A percentile compares a stretch with the other conserved stretches of the same genome.
Evolutionary conservation across 2,888 invertebrate species (phyloP).

Genomic region (Microctonus hyperodae): DNA sequence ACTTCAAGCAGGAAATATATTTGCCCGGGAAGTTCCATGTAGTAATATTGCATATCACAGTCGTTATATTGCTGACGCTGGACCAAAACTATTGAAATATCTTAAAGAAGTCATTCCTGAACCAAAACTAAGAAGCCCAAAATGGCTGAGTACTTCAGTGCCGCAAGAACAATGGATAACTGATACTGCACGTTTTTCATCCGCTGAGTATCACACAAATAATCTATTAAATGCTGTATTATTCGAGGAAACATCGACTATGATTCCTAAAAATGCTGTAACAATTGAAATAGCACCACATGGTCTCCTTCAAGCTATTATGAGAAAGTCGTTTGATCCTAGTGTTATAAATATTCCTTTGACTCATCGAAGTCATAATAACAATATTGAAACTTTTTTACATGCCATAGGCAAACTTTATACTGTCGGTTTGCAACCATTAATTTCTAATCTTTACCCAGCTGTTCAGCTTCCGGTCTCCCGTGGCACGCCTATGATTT

Average conservation of each 20-base stretch:
- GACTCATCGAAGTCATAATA: conserved; percentile 74
- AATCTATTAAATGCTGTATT: conserved; percentile 75
- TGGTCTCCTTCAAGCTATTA: conserved; percentile 85
- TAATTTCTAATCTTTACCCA: conserved; percentile 80
- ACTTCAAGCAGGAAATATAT: conserved; percentile 75
- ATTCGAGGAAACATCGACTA: conserved; percentile 82
- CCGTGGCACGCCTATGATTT: conserved; percentile 83
- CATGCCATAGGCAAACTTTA: conserved; percentile 76
- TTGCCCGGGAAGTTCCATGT: conserved; percentile 84
- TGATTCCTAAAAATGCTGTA: conserved; percentile 83
- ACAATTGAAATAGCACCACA: conserved; percentile 92
- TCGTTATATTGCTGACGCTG: conserved; percentile 77
- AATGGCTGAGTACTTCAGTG: conserved; percentile 89
- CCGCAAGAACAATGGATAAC: conserved; percentile 76
- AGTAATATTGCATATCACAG: conserved; percentile 92
- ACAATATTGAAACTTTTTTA: conserved; percentile 70
- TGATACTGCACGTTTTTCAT: conserved; percentile 71
- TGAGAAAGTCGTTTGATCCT: conserved; percentile 76
- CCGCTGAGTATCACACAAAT: conserved; percentile 89
- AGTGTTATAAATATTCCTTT: conserved; percentile 79
- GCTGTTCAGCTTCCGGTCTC: conserved; percentile 82
- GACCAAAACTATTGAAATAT: conserved; percentile 72
- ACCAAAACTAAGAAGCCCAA: conserved; percentile 73
- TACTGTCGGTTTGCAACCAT: conserved; percentile 77
- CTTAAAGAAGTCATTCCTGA: conserved; percentile 71